Percentiles rank a stretch among this genome's conserved stretches.
Conservation (phyloP, 1,140 invertebrate species). For the Tribolium castaneum region DNA sequence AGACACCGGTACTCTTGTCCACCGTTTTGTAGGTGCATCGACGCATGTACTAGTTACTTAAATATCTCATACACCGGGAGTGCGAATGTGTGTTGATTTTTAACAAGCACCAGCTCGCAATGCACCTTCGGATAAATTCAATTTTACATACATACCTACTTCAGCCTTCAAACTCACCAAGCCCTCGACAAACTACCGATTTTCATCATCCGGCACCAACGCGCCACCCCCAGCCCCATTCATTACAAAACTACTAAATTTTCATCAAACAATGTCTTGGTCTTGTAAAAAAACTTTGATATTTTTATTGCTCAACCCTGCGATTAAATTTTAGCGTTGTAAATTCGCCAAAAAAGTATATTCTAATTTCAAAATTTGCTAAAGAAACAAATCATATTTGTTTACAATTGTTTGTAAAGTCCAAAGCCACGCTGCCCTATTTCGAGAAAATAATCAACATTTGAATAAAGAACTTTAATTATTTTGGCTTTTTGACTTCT, state of each 20-base stretch:
- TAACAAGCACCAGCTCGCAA: constrained; percentile 46
- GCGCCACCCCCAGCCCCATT: background rate
- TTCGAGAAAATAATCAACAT: too few relatives aligned
- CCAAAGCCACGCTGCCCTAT: too few relatives aligned
- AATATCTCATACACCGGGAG: constrained; percentile 30
- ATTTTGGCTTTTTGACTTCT: too few relatives aligned
- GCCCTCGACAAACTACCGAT: background rate
- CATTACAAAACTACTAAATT: background rate
- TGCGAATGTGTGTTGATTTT: constrained; percentile 47
- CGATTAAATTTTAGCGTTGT: too few relatives aligned
- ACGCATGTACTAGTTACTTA: constrained; percentile 30
- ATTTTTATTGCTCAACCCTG: too few relatives aligned
- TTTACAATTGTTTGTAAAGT: too few relatives aligned
- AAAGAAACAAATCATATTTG: too few relatives aligned
- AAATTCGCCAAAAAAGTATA: too few relatives aligned
- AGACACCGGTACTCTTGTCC: constrained; percentile 22
- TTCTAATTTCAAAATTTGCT: too few relatives aligned
- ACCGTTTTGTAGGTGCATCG: constrained; percentile 39
- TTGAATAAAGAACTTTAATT: too few relatives aligned
- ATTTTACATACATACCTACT: constrained; percentile 6
- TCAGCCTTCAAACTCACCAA: constrained; percentile 40
- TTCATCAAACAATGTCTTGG: too few relatives aligned
- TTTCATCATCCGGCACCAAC: background rate
- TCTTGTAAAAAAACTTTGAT: too few relatives aligned
- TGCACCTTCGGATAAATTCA: constrained; percentile 43